phyloP scores from a whole-genome alignment of 2,888 invertebrate genomes.

The Ecdyonurus torrentis region DNA sequence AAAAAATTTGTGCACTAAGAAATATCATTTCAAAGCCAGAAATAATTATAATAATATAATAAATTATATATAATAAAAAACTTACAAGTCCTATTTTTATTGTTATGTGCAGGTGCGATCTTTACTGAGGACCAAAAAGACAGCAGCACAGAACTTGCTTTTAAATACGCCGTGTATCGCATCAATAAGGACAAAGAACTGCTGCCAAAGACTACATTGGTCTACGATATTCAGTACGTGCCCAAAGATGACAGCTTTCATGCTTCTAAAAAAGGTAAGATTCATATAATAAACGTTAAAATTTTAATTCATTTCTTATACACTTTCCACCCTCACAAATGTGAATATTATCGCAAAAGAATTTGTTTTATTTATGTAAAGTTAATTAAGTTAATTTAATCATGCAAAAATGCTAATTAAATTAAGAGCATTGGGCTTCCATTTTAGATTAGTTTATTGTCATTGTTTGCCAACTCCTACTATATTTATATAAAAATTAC shows the following conservation, averaged over 20 bases:
- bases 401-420: too few species aligned
- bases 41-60: neutral
- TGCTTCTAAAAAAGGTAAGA: constrained; percentile 53
- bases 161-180: constrained; percentile 62
- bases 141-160: constrained; percentile 53
- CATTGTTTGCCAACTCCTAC: too few species aligned
- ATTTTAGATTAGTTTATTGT: too few species aligned
- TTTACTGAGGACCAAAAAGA: constrained; percentile 56
- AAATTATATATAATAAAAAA: neutral
- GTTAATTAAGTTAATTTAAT: too few species aligned
- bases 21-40: too few species aligned
- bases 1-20: too few species aligned
- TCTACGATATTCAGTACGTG: constrained; percentile 58
- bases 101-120: constrained; percentile 45
- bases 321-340: neutral
- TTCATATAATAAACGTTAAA: neutral
- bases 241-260: constrained; percentile 60
- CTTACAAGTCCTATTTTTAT: neutral
- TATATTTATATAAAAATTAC: too few species aligned
- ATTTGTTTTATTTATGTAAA: too few species aligned
- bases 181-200: constrained; percentile 56
- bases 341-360: too few species aligned
- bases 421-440: too few species aligned
- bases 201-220: constrained; percentile 51
- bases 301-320: neutral